phyloP scores from a whole-genome alignment of 2,888 invertebrate genomes.

The Aproaerema taeniolella region DNA sequence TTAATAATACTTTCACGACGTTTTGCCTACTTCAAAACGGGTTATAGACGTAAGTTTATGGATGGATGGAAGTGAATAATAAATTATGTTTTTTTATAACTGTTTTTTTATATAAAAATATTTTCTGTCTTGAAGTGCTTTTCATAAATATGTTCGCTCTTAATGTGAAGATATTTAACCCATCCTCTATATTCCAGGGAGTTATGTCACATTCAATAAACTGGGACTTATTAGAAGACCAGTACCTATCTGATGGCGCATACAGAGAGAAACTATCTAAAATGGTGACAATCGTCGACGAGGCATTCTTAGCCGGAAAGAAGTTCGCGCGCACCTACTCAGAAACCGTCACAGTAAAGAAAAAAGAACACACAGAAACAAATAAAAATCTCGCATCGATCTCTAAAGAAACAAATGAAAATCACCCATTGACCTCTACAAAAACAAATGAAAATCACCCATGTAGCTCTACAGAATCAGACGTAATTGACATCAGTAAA shows the following conservation, averaged over 20 bases:
- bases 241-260: conserved; percentile 88
- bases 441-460: no score
- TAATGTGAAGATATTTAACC: no score
- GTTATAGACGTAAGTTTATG: no score
- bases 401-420: conserved; percentile 33
- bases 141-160: no score
- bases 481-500: conserved; percentile 34
- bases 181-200: no score
- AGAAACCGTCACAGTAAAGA: conserved; percentile 29
- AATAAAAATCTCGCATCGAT: conserved; percentile 32
- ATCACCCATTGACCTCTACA: conserved; percentile 21
- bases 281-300: conserved; percentile 89
- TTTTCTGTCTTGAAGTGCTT: no score
- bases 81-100: no score
- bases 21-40: no score
- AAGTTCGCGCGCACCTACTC: conserved; percentile 83
- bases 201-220: conserved; percentile 97
- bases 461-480: no score
- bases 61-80: no score
- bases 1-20: no score
- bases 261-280: conserved; percentile 91
- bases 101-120: no score
- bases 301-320: conserved; percentile 84
- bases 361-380: conserved; percentile 20
- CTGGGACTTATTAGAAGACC: conserved; percentile 93